Evolutionary conservation across 2,888 invertebrate species (phyloP).

Genomic region (Syrphus vitripennis): DNA sequence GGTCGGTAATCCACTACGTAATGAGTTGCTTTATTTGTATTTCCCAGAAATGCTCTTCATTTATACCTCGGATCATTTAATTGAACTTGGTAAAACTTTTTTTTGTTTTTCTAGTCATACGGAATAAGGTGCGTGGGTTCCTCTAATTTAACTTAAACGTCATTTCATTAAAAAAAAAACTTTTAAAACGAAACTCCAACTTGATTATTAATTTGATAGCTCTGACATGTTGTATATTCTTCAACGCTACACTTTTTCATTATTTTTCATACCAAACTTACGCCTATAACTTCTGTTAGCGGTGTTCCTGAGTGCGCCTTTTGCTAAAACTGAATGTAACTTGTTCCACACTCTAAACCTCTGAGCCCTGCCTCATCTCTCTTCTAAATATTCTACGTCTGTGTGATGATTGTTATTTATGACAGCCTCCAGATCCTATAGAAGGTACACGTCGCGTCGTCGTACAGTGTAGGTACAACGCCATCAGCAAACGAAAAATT

Average conservation of each 20-base stretch:
- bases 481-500: background rate
- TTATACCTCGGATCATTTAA: too few species aligned
- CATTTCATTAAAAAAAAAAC: background rate
- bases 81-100: too few species aligned
- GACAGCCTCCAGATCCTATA: conserved; percentile 41
- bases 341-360: conserved; percentile 21
- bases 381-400: conserved; percentile 41
- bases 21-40: too few species aligned
- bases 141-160: background rate
- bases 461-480: background rate
- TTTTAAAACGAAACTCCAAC: too few species aligned
- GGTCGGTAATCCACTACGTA: too few species aligned
- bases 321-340: background rate
- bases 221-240: background rate
- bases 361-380: conserved; percentile 17
- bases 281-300: background rate
- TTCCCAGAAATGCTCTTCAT: too few species aligned
- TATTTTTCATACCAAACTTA: background rate
- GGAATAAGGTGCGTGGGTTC: background rate
- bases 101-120: too few species aligned
- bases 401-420: conserved; percentile 70
- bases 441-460: background rate
- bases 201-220: background rate
- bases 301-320: background rate
- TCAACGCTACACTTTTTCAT: background rate